Conservation (phyloP, 2,113 vertebrate species). For the Prochilodus magdalenae region DNA sequence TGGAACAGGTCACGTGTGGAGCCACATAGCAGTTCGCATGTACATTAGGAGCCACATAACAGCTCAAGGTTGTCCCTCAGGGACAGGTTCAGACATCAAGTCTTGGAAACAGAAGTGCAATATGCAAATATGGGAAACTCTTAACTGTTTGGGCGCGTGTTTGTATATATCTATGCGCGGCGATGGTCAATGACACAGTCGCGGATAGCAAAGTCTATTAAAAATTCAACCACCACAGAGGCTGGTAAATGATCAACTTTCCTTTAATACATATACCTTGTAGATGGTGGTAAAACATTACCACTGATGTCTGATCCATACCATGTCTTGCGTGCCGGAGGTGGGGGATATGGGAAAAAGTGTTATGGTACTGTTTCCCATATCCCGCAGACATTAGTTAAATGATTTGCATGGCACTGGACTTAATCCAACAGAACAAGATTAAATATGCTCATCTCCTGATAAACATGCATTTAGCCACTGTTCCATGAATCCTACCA, state of each 20-base stretch:
- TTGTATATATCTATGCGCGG: not conserved
- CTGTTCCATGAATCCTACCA: no score
- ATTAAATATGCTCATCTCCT: no score
- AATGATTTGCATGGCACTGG: no score
- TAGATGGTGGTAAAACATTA: slow-evolving; percentile 15
- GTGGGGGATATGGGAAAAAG: no score
- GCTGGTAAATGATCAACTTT: slow-evolving; percentile 33
- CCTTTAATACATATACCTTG: slow-evolving; percentile 26
- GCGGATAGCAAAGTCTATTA: not conserved
- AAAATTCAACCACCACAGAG: no score
- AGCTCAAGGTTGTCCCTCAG: slow-evolving; percentile 4
- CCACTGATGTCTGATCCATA: no score
- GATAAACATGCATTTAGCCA: no score
- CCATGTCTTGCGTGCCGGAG: no score
- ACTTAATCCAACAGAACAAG: no score
- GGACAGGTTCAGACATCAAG: slow-evolving; percentile 4
- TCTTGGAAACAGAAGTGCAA: slow-evolving; percentile 13
- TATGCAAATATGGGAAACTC: not conserved
- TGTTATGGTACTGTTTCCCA: no score
- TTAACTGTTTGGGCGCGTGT: not conserved
- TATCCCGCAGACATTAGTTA: no score
- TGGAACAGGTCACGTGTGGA: slow-evolving; percentile 26
- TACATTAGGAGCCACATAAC: slow-evolving; percentile 13
- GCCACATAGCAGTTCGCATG: not conserved
- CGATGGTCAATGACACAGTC: no score